Evolutionary conservation across 2,113 vertebrate genomes (phyloP), one percentile per base, ranked within the genome.

Genomic region (Shinisaurus crocodilurus): DNA sequence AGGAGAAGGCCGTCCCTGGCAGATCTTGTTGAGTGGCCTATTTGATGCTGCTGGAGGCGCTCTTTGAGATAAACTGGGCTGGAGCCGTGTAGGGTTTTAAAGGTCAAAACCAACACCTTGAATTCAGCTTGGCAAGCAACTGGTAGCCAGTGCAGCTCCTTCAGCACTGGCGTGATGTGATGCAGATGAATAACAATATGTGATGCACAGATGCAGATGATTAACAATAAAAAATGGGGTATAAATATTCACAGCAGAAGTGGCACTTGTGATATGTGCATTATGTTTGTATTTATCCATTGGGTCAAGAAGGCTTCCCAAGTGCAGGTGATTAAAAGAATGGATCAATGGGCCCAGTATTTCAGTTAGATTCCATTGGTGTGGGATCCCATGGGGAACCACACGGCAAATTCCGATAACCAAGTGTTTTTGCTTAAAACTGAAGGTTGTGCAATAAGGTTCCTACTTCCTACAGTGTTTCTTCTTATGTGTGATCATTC

Each of bases 401-500:
- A 57, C 43, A 63, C 48, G 69, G n/a, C 54, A 65, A 69, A 86
- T 90, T 54, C 83, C 6, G 45, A 54, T 90, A 54, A 79, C 82
- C 89, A 90, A 90, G 82, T 85, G 63, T 79, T 86, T 90, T 86
- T 90, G 82, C 83, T 90, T 86, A 86, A 85, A 45, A 50, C 89
- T 27, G n/a, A 43, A 50, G 60, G 65, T 69, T 85, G 65, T 80
- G 76, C 80, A 80, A 85, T 85, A 86, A 86, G 89, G 75, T 90
- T 70, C 89, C 83, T 80, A 86, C 89, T 90, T 70, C 89, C 83
- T 80, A 86, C 89, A 40, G 84, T 43, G 89, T 27, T 86, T 79
- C 89, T 90, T 90, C 83, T 90, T 86, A 85, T 90, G 45, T 90
- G 45, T 80, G 89, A 90, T 86, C 89, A 70, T 86, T 70, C 89